Evolutionary conservation across 2,888 invertebrate species (phyloP), one percentile per base, ranked within the genome.

Genomic region (Gryllus longicercus): DNA sequence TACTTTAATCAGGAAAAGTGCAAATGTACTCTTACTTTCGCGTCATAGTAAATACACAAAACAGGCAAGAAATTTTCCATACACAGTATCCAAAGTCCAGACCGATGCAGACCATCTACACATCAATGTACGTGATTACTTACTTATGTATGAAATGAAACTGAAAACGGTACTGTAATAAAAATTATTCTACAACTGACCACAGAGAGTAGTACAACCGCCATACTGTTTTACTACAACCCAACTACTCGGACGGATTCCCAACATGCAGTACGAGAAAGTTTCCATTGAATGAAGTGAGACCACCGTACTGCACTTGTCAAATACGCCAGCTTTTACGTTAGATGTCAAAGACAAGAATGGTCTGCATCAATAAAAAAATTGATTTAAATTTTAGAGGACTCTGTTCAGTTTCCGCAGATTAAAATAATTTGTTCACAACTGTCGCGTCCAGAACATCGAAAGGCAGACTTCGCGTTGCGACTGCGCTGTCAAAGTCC

Each of bases 211-310:
- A 63, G 63, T 63, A 63, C 63, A 63, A 63, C 63, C 63, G 63
- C 63, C 63, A 63, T 63, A 63, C 63, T 63, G 63, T 63, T 18
- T n/a, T 63, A 63, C 63, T 63, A 63, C 63, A 63, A 63, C 63
- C n/a, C 14, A 14, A 63, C 63, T 14, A 38, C 38, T 8, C 38
- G 38, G 38, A 38, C 38, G 38, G 38, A 63, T 63, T 8, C 63
- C 63, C 63, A 63, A 63, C 14, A 63, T 63, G 63, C 63, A 63
- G 14, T 63, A n/a, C 63, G 63, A 18, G 63, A 63, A 63, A 63
- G 63, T 63, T 63, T 63, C 63, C 63, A 63, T 63, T 63, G 63
- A 63, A 63, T 63, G 63, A 63, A 63, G 63, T n/a, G 63, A 63
- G 63, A 63, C 63, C 63, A 63, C n/a, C 63, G 16, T 63, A 63